A percentile compares a stretch with the other conserved stretches of the same genome.
Evolutionary conservation across 2,113 vertebrate genomes (phyloP).

Genomic region (Petromus typicus): DNA sequence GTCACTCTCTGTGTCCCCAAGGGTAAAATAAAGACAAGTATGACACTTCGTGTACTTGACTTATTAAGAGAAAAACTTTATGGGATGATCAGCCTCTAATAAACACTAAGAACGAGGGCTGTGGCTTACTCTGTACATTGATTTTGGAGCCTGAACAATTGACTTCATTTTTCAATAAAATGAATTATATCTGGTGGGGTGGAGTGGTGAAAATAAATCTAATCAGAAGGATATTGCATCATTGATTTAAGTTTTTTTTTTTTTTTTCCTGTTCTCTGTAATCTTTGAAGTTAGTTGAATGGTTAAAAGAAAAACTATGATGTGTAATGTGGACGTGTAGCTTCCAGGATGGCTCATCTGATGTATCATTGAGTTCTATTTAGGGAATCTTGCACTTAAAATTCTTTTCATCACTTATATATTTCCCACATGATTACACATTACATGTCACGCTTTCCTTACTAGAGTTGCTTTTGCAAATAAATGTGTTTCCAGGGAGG

Average conservation of each 20-base stretch:
- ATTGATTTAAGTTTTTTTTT: constrained; percentile 63
- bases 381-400: neutral
- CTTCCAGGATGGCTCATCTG: neutral
- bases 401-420: neutral
- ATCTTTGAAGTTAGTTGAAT: constrained; percentile 50
- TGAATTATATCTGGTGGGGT: neutral
- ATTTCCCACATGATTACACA: constrained; percentile 17
- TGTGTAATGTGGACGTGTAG: neutral
- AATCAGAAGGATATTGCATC: constrained; percentile 36
- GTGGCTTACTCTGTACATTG: neutral
- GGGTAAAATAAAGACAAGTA: neutral
- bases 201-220: neutral
- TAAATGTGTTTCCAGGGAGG: neutral
- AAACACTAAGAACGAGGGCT: constrained; percentile 44
- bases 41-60: constrained; percentile 4
- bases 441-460: constrained; percentile 29
- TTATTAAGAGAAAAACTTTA: neutral
- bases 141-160: constrained; percentile 44
- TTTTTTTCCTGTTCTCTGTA: no score
- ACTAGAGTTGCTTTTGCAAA: constrained; percentile 30
- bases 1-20: neutral
- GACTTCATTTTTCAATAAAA: constrained; percentile 60
- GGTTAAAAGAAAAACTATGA: constrained; percentile 47
- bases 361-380: neutral
- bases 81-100: constrained; percentile 2